phyloP scores from a whole-genome alignment of 2,113 vertebrate species.

The Gnathonemus echidnorhynchus region DNA sequence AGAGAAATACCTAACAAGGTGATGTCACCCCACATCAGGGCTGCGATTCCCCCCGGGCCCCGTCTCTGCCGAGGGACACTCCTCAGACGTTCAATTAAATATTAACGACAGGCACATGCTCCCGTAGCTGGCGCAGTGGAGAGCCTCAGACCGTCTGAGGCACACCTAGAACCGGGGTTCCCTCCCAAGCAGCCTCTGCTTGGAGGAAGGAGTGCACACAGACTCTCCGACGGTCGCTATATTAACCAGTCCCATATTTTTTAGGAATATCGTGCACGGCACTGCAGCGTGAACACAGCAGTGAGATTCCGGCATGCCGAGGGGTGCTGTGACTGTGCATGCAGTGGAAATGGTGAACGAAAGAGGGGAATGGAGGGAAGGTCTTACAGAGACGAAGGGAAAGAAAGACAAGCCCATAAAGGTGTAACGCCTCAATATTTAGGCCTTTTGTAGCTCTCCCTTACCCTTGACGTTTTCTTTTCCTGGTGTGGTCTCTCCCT shows the following conservation, averaged over 20 bases:
- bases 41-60: not conserved
- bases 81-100: slow-evolving; percentile 7
- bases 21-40: not conserved
- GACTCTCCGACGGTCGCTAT: not conserved
- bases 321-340: not conserved
- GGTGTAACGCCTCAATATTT: not conserved
- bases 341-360: not conserved
- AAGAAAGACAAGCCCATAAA: slow-evolving; percentile 7
- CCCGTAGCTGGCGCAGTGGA: not conserved
- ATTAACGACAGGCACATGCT: not conserved
- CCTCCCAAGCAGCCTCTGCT: not conserved
- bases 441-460: not conserved
- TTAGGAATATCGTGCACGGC: not conserved
- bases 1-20: not conserved
- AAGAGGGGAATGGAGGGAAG: not conserved
- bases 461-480: slow-evolving; percentile 6
- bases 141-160: not conserved
- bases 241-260: not conserved
- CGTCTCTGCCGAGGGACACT: not conserved
- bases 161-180: not conserved
- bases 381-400: not conserved
- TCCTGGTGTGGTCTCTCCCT: slow-evolving; percentile 4
- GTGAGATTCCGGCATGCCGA: not conserved
- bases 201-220: not conserved
- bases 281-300: not conserved